Evolutionary conservation across 2,888 invertebrate genomes (phyloP).

Genomic region (Stictocephala bisonia): DNA sequence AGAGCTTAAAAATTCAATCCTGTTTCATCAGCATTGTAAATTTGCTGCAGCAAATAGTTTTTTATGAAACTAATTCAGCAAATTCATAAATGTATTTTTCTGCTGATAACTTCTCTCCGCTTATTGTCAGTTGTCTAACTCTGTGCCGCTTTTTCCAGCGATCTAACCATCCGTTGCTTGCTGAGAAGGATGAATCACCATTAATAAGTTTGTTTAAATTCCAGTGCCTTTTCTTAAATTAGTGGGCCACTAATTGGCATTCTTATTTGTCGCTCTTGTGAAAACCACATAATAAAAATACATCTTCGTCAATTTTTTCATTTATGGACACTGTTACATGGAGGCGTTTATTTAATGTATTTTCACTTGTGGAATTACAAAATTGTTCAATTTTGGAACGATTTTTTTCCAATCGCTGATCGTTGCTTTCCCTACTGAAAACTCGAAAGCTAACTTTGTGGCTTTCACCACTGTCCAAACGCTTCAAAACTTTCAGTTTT

Average conservation of each 20-base stretch:
- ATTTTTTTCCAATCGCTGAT: slow-evolving; percentile 51
- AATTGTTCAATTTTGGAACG: slow-evolving; percentile 47
- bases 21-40: slow-evolving; percentile 59
- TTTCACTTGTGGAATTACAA: slow-evolving; percentile 24
- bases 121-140: slow-evolving; percentile 52
- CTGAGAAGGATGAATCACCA: slow-evolving; percentile 52
- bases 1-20: slow-evolving; percentile 58
- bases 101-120: slow-evolving; percentile 52
- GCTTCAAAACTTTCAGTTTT: slow-evolving; percentile 50
- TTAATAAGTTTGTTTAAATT: slow-evolving; percentile 51
- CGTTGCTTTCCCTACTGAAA: slow-evolving; percentile 49
- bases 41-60: slow-evolving; percentile 48
- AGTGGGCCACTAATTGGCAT: slow-evolving; percentile 54
- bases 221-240: slow-evolving; percentile 54
- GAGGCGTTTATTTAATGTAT: slow-evolving; percentile 2
- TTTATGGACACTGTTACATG: background rate
- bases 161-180: slow-evolving; percentile 58
- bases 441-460: slow-evolving; percentile 43
- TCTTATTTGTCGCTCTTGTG: slow-evolving; percentile 48
- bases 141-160: slow-evolving; percentile 57
- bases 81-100: slow-evolving; percentile 52
- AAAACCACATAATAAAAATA: slow-evolving; percentile 50
- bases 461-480: slow-evolving; percentile 32
- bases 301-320: slow-evolving; percentile 49
- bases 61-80: no score